Conservation (phyloP, 1,140 invertebrate genomes). For the Elysia chlorotica region DNA sequence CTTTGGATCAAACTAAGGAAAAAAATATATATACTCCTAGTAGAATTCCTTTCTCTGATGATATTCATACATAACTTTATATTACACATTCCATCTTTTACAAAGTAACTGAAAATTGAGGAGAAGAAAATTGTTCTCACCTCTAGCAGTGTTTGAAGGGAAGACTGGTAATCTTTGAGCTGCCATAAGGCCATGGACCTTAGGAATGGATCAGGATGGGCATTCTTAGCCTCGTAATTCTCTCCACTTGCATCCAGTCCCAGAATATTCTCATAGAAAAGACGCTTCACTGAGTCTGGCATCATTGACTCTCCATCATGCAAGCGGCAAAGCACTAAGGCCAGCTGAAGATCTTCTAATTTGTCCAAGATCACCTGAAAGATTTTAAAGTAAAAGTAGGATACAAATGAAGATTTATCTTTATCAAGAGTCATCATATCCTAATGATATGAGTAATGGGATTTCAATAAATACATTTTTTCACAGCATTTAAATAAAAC, state of each 20-base stretch:
- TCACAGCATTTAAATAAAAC: too few relatives aligned
- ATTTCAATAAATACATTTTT: too few relatives aligned
- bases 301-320: slow-evolving; percentile 72
- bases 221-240: slow-evolving; percentile 73
- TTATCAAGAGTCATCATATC: too few relatives aligned
- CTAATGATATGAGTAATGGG: too few relatives aligned
- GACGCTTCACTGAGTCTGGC: slow-evolving; percentile 43
- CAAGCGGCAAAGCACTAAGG: slow-evolving; percentile 89
- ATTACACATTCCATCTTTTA: not conserved
- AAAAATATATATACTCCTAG: too few relatives aligned
- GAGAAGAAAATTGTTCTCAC: slow-evolving; percentile 64
- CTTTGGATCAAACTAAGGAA: too few relatives aligned
- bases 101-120: not conserved
- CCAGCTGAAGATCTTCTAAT: slow-evolving; percentile 93
- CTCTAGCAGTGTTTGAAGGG: slow-evolving; percentile 85
- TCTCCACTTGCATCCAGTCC: slow-evolving; percentile 58
- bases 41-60: too few relatives aligned
- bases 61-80: not conserved
- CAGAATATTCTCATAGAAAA: slow-evolving; percentile 67
- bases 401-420: too few relatives aligned
- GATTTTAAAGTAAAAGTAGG: too few relatives aligned
- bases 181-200: slow-evolving; percentile 98
- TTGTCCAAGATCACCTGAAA: slow-evolving; percentile 84
- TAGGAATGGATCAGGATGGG: slow-evolving; percentile 94
- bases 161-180: slow-evolving; percentile 87